Evolutionary conservation across 2,113 vertebrate species (phyloP).

Genomic region (Marmota monax): DNA sequence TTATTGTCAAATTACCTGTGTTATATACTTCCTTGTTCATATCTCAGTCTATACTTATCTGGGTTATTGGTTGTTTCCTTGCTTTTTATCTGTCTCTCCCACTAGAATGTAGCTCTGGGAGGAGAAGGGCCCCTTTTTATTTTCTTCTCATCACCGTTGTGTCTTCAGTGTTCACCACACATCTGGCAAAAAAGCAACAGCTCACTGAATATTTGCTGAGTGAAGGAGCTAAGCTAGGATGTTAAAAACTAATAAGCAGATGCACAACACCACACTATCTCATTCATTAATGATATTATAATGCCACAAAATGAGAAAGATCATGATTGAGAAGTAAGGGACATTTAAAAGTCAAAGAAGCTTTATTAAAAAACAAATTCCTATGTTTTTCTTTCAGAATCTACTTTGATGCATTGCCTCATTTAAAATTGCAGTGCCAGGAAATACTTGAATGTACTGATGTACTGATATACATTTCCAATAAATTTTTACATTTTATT

Average conservation of each 20-base stretch:
- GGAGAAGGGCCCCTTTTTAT: not conserved
- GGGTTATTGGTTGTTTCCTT: not conserved
- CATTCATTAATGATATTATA: not conserved
- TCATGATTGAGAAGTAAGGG: not conserved
- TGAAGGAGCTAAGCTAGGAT: not conserved
- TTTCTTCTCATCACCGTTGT: not conserved
- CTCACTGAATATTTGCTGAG: not conserved
- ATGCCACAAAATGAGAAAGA: not conserved
- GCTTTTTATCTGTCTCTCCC: not conserved
- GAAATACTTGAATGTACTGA: not conserved
- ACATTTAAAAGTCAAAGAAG: not conserved
- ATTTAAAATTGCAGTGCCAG: not conserved
- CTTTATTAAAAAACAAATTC: not conserved
- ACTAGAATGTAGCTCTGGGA: too few species aligned
- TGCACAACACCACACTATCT: not conserved
- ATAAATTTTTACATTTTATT: not conserved
- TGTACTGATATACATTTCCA: not conserved
- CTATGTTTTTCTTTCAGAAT: not conserved
- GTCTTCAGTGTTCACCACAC: not conserved
- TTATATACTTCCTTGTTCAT: not conserved
- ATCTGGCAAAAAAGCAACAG: not conserved
- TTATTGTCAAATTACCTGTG: not conserved
- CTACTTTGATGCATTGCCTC: not conserved
- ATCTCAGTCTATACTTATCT: not conserved
- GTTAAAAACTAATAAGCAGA: not conserved